A percentile compares a stretch with the other conserved stretches of the same genome.
Conservation (phyloP, 2,888 invertebrate genomes). For the Entomobrya multifasciata region DNA sequence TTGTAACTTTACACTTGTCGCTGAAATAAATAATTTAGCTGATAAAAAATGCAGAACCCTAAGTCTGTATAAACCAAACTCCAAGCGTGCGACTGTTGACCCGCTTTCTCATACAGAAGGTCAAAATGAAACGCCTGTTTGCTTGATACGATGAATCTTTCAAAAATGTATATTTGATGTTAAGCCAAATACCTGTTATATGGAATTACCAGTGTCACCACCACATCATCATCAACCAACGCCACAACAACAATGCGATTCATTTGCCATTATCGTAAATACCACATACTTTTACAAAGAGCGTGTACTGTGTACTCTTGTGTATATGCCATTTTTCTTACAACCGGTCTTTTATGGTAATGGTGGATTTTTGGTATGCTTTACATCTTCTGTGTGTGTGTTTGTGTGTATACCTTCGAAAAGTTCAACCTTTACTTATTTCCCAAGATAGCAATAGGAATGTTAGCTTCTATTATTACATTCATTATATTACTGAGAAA, state of each 20-base stretch:
- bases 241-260: slow-evolving; percentile 33
- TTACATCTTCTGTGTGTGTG: background rate
- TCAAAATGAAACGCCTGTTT: slow-evolving; percentile 67
- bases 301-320: background rate
- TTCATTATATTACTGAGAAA: background rate
- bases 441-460: slow-evolving; percentile 10
- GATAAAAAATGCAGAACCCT: background rate
- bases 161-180: slow-evolving; percentile 3
- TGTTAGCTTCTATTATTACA: too few species aligned
- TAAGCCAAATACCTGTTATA: slow-evolving; percentile 35
- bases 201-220: background rate
- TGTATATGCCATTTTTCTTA: background rate
- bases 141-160: slow-evolving; percentile 2
- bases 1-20: slow-evolving; percentile 21
- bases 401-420: background rate
- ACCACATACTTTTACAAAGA: background rate
- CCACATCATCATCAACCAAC: slow-evolving; percentile 13
- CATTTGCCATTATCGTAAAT: background rate
- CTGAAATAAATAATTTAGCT: slow-evolving; percentile 6
- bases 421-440: slow-evolving; percentile 10
- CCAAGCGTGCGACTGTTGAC: slow-evolving; percentile 44
- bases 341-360: slow-evolving; percentile 14
- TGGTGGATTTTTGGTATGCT: background rate
- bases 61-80: background rate
- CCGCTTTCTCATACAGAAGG: slow-evolving; percentile 66